Percentiles rank a stretch among this genome's conserved stretches.
Conservation (phyloP, 2,888 invertebrate species). For the Barypeithes pellucidus region DNA sequence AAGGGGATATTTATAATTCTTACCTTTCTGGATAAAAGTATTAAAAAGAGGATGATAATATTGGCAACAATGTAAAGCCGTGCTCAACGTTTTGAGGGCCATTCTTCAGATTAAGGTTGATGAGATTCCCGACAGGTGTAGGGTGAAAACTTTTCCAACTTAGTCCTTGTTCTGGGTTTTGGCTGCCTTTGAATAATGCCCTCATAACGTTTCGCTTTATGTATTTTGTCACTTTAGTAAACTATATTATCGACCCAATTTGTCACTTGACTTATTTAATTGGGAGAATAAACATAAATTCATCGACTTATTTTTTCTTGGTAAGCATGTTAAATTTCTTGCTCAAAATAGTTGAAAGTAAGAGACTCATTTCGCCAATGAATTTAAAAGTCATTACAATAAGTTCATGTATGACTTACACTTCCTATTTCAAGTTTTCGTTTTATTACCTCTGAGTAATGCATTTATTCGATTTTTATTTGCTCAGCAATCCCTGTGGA, state of each 20-base stretch:
- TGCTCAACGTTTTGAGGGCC: constrained; percentile 56
- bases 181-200: constrained; percentile 59
- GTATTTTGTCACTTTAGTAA: constrained; percentile 36
- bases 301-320: too few relatives aligned
- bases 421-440: not conserved
- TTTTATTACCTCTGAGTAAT: not conserved
- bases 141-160: constrained; percentile 61
- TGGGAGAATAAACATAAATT: not conserved
- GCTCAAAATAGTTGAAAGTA: not conserved
- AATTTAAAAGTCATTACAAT: not conserved
- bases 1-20: not conserved
- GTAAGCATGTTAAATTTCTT: not conserved
- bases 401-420: not conserved
- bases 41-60: constrained; percentile 12
- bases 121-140: constrained; percentile 62
- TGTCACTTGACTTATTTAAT: not conserved
- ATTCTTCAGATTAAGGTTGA: constrained; percentile 62
- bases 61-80: constrained; percentile 35
- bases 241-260: constrained; percentile 12
- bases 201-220: constrained; percentile 49
- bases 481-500: not conserved
- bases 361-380: not conserved
- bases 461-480: constrained; percentile 3
- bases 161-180: constrained; percentile 59
- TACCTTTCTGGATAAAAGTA: not conserved